These are phyloP conservation scores for Eutrigla gurnardus DNA, from an alignment of 2,797 vertebrate species.

Conservation along the genomic window DNA sequence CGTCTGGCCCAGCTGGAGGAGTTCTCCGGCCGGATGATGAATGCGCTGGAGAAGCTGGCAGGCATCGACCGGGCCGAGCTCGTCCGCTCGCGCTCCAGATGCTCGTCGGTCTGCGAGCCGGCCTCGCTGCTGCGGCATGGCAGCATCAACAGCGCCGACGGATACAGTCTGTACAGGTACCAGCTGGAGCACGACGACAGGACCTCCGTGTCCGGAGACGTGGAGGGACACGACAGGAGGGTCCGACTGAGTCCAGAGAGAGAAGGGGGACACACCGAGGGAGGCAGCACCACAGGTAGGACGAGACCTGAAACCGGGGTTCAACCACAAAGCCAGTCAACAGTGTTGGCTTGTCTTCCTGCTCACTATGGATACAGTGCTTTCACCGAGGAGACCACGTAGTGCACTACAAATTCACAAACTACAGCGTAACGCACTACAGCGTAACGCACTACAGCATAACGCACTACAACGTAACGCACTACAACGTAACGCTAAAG, in stretches of 20 bases:
- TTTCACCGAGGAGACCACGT: too few relatives aligned
- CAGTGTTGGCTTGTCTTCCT: too few relatives aligned
- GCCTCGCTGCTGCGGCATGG: constrained; percentile 86
- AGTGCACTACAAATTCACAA: too few relatives aligned
- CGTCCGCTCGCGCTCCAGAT: constrained; percentile 79
- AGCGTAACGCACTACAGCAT: too few relatives aligned
- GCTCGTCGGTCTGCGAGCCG: constrained; percentile 86
- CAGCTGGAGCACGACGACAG: constrained; percentile 83
- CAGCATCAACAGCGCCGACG: constrained; percentile 90
- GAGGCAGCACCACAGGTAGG: constrained; percentile 39
- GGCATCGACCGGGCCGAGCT: constrained; percentile 89
- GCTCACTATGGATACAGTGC: too few relatives aligned
- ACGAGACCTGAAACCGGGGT: neutral
- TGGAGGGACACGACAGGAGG: constrained; percentile 70
- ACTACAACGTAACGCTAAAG: too few relatives aligned
- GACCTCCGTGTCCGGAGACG: constrained; percentile 59
- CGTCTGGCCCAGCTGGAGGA: constrained; percentile 93
- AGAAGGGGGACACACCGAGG: constrained; percentile 7
- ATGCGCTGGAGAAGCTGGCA: constrained; percentile 90
- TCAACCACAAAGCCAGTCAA: too few relatives aligned
- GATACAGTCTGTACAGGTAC: constrained; percentile 87
- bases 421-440: too few relatives aligned
- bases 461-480: too few relatives aligned
- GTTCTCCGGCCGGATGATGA: constrained; percentile 88
- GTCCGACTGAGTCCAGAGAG: constrained; percentile 73